Evolutionary conservation across 2,888 invertebrate genomes (phyloP).

Genomic region (Ophioninae sp.): DNA sequence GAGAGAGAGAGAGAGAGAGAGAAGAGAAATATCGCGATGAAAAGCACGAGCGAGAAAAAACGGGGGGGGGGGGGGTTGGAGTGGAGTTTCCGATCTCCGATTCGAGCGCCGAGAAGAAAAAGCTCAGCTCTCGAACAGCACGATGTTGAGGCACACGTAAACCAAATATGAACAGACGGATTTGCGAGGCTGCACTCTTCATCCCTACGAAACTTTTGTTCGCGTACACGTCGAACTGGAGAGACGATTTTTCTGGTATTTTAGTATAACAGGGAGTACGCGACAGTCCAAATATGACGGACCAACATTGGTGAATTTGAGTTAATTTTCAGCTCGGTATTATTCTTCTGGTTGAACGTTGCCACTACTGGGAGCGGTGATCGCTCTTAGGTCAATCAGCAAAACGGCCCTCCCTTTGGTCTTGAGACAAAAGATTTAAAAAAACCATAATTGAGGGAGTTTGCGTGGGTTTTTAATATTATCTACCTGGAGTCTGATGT

Average conservation of each 20-base stretch:
- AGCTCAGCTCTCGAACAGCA: neutral
- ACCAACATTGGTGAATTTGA: no score
- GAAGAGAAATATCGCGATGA: neutral
- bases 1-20: conserved; percentile 64
- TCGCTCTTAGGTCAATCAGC: no score
- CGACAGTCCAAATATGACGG: neutral
- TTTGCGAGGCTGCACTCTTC: conserved; percentile 25
- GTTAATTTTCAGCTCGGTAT: no score
- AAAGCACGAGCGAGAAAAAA: neutral
- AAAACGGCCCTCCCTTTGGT: no score
- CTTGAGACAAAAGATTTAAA: no score
- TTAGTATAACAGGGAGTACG: neutral
- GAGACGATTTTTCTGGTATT: neutral
- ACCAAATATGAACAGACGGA: conserved; percentile 13
- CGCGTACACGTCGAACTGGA: neutral
- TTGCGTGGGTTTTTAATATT: no score
- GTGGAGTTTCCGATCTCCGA: conserved; percentile 55
- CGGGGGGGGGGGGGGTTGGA: conserved; percentile 10
- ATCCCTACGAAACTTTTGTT: neutral
- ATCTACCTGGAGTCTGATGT: no score
- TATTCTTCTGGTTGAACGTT: no score
- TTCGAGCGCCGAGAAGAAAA: conserved; percentile 42
- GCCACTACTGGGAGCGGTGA: no score
- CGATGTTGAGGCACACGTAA: conserved; percentile 5
- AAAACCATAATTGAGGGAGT: no score